Evolutionary conservation across 2,888 invertebrate genomes (phyloP).

Genomic region (Chrysotoxum bicinctum): DNA sequence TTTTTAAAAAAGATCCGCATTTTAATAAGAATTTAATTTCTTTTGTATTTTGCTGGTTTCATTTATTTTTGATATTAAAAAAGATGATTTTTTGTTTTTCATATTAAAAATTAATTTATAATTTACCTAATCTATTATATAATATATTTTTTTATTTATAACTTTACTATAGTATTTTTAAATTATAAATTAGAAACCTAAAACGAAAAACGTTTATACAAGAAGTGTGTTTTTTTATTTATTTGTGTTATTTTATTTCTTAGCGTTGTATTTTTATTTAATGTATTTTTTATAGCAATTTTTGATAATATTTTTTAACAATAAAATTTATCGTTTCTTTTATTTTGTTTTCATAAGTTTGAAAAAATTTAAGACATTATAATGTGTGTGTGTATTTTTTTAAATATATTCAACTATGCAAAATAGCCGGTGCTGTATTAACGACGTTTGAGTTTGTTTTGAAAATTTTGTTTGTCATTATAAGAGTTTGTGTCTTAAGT

Average conservation of each 20-base stretch:
- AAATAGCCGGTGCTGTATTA: constrained; percentile 69
- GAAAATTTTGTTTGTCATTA: constrained; percentile 19
- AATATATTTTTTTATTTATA: constrained; percentile 56
- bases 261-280: constrained; percentile 62
- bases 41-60: constrained; percentile 37
- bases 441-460: constrained; percentile 49
- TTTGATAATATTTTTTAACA: constrained; percentile 58
- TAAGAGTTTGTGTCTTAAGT: constrained; percentile 39
- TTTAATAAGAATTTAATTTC: constrained; percentile 28
- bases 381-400: constrained; percentile 46
- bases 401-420: constrained; percentile 59
- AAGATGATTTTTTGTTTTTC: constrained; percentile 62
- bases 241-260: constrained; percentile 31
- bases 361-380: constrained; percentile 57
- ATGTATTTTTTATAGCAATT: constrained; percentile 53
- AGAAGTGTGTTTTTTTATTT: constrained; percentile 56
- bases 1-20: constrained; percentile 41
- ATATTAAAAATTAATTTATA: constrained; percentile 72
- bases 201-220: constrained; percentile 72
- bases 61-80: constrained; percentile 68
- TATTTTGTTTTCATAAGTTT: constrained; percentile 55
- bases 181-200: constrained; percentile 67
- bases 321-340: constrained; percentile 50
- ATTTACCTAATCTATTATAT: constrained; percentile 70
- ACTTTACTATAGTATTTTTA: constrained; percentile 53